phyloP scores from a whole-genome alignment of 1,140 invertebrate species.

The Lepidurus arcticus region DNA sequence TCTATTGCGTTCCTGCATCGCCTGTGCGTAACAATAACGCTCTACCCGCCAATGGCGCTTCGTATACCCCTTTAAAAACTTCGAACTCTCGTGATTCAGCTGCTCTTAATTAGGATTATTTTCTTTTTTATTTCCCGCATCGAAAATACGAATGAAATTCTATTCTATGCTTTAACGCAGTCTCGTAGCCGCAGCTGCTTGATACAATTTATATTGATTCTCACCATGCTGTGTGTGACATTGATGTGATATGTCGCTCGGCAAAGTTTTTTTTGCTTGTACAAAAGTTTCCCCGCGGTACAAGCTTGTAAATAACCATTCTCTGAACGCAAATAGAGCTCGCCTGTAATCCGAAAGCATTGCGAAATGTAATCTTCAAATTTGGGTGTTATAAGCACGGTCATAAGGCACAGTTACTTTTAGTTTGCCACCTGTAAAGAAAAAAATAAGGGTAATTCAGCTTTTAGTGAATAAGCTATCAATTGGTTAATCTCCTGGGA shows the following conservation, averaged over 20 bases:
- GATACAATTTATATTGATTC: neutral
- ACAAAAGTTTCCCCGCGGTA: neutral
- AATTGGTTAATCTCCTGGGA: too few relatives aligned
- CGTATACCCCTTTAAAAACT: neutral
- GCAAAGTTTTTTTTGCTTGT: neutral
- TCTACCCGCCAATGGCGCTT: neutral
- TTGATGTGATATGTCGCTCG: neutral
- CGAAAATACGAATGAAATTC: neutral
- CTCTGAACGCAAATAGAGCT: too few relatives aligned
- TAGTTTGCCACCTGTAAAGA: too few relatives aligned
- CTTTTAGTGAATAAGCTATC: too few relatives aligned
- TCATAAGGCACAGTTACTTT: too few relatives aligned
- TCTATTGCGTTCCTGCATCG: neutral
- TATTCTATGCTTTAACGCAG: neutral
- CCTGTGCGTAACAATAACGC: neutral
- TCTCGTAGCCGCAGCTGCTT: neutral
- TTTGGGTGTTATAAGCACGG: too few relatives aligned
- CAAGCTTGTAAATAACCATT: constrained; percentile 2
- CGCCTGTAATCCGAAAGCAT: too few relatives aligned
- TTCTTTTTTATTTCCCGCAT: neutral
- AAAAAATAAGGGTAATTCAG: too few relatives aligned
- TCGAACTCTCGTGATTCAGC: neutral
- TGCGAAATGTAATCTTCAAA: too few relatives aligned
- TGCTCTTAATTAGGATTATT: neutral
- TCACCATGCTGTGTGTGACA: neutral